Evolutionary conservation across 2,797 vertebrate species (phyloP).

Genomic region (Podarcis lilfordi): DNA sequence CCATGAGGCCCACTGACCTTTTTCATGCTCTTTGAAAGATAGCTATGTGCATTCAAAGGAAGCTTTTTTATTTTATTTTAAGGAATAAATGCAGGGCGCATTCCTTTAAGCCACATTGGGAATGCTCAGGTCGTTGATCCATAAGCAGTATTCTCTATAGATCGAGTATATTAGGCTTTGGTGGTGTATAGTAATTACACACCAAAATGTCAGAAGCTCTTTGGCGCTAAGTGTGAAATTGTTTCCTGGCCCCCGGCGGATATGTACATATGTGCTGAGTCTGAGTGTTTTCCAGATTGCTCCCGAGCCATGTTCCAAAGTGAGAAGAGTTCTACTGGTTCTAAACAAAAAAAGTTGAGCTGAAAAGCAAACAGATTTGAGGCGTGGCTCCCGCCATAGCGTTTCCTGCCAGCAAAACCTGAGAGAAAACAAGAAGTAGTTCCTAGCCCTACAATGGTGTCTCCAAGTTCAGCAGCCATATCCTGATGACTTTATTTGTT

Average conservation of each 20-base stretch:
- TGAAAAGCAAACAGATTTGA: neutral
- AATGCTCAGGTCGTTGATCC: constrained; percentile 20
- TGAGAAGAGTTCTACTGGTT: neutral
- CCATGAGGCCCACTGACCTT: constrained; percentile 6
- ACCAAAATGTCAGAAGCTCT: constrained; percentile 27
- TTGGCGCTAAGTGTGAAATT: constrained; percentile 32
- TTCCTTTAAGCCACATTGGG: constrained; percentile 49
- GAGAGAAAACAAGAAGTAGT: neutral
- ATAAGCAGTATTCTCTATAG: constrained; percentile 12
- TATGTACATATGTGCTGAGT: neutral
- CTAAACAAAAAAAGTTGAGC: neutral
- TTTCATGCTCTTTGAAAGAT: constrained; percentile 60
- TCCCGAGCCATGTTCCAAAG: neutral
- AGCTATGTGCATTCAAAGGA: constrained; percentile 57
- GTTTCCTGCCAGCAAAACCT: neutral
- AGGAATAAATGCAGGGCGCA: constrained; percentile 35
- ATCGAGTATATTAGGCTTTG: neutral
- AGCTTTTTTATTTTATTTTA: neutral
- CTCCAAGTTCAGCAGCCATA: too few species aligned
- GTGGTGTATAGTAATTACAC: neutral
- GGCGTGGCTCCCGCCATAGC: neutral
- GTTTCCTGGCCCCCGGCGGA: constrained; percentile 18
- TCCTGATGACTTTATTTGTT: too few species aligned
- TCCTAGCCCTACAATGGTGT: neutral
- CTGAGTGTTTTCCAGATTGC: neutral